phyloP scores from a whole-genome alignment of 1,140 invertebrate genomes.

The Ips nitidus region DNA sequence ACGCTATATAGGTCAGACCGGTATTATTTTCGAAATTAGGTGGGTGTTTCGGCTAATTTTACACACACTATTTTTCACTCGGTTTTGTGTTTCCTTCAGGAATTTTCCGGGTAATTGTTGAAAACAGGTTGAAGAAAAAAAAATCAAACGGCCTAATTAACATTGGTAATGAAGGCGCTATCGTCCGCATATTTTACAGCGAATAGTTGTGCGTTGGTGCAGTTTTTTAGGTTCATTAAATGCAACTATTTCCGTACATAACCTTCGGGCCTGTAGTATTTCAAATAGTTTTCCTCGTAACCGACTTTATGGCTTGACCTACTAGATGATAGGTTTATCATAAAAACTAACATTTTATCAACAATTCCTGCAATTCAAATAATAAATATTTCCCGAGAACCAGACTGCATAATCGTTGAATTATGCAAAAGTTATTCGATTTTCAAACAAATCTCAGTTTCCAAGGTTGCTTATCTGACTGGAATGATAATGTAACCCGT shows the following conservation, averaged over 20 bases:
- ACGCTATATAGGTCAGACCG: neutral
- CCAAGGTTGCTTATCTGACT: neutral
- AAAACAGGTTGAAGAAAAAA: too few species aligned
- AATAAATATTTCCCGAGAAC: neutral
- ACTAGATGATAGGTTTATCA: too few species aligned
- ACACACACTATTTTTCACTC: neutral
- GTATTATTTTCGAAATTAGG: neutral
- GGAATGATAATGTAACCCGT: too few species aligned
- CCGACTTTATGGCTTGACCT: neutral
- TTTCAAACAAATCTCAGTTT: neutral
- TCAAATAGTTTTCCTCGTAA: conserved; percentile 2
- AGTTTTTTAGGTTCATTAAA: conserved; percentile 1
- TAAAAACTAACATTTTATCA: too few species aligned
- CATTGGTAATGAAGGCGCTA: too few species aligned
- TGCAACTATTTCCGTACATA: conserved; percentile 1
- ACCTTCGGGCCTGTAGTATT: neutral
- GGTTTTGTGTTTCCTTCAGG: too few species aligned
- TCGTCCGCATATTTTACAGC: too few species aligned
- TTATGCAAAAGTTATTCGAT: neutral
- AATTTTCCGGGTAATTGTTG: too few species aligned
- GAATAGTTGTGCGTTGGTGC: too few species aligned
- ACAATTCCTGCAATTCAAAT: too few species aligned
- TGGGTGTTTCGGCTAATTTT: conserved; percentile 4
- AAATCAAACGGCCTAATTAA: too few species aligned
- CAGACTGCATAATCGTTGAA: neutral